A percentile compares a stretch with the other conserved stretches of the same genome.
phyloP scores from a whole-genome alignment of 2,888 invertebrate genomes.

The Lepeophtheirus nordmannii region DNA sequence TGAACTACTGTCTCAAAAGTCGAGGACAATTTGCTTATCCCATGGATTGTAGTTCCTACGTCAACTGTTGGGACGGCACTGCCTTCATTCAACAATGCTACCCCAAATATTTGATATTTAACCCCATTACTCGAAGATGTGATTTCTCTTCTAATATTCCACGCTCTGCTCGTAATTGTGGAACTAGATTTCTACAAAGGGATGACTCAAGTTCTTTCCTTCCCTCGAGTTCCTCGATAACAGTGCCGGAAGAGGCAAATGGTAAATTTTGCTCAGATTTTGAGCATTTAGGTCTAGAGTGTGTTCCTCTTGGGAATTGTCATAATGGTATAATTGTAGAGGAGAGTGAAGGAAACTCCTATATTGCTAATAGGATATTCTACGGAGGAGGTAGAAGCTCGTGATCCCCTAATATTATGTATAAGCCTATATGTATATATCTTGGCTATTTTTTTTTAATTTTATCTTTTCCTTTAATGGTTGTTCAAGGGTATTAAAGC shows the following conservation, averaged over 20 bases:
- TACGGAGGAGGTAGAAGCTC: background rate
- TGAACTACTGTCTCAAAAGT: slow-evolving; percentile 9
- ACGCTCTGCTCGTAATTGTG: background rate
- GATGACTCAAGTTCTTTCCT: too few species aligned
- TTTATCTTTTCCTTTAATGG: too few species aligned
- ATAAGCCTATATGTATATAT: too few species aligned
- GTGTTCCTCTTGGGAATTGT: background rate
- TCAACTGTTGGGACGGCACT: slow-evolving; percentile 19
- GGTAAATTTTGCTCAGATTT: background rate
- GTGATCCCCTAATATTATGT: too few species aligned
- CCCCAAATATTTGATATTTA: slow-evolving; percentile 4
- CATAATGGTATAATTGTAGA: background rate
- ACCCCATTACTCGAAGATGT: slow-evolving; percentile 11
- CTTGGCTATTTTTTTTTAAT: too few species aligned
- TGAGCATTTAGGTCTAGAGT: background rate
- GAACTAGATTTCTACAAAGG: background rate
- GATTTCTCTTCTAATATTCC: background rate
- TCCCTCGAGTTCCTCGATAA: background rate
- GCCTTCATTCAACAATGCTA: slow-evolving; percentile 2
- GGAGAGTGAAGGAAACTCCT: background rate
- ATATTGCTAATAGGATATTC: background rate
- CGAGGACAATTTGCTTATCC: slow-evolving; percentile 10
- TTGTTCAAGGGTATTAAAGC: too few species aligned
- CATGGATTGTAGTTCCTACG: slow-evolving; percentile 13
- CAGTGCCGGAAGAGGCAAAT: background rate